phyloP scores from a whole-genome alignment of 1,140 invertebrate genomes.

The Drosophila insularis region DNA sequence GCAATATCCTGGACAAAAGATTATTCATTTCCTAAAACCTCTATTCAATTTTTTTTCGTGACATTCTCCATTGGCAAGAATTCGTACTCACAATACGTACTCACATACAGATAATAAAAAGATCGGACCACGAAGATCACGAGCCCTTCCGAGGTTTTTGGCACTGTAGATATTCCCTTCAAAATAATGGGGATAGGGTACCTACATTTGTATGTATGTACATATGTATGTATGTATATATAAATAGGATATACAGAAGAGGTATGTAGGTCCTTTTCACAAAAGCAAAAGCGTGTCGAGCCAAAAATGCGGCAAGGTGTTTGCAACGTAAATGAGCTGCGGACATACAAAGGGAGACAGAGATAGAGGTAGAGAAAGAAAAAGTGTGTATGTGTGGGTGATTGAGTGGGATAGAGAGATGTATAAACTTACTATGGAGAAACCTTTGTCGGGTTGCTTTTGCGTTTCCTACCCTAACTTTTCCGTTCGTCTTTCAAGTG shows the following conservation, averaged over 20 bases:
- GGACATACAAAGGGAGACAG: constrained; percentile 24
- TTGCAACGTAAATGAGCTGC: constrained; percentile 54
- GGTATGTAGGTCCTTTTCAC: constrained; percentile 34
- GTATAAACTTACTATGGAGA: constrained; percentile 19
- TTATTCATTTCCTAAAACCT: too few relatives aligned
- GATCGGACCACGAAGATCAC: too few relatives aligned
- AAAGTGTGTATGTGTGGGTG: not conserved
- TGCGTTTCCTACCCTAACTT: not conserved
- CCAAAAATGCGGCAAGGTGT: constrained; percentile 66
- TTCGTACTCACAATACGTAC: too few relatives aligned
- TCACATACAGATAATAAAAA: too few relatives aligned
- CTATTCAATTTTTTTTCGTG: too few relatives aligned
- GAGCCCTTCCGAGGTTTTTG: too few relatives aligned
- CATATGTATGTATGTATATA: too few relatives aligned
- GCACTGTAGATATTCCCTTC: too few relatives aligned
- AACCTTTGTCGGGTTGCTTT: constrained; percentile 24
- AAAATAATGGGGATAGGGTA: too few relatives aligned
- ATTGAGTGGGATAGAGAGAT: constrained; percentile 4
- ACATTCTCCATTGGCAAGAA: too few relatives aligned
- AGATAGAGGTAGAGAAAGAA: constrained; percentile 5
- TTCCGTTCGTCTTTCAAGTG: constrained; percentile 18
- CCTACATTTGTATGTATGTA: too few relatives aligned
- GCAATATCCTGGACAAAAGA: not conserved
- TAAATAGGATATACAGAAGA: constrained; percentile 12
- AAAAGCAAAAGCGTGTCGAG: constrained; percentile 73